A percentile compares a stretch with the other conserved stretches of the same genome.
These are phyloP conservation scores for Xestia c-nigrum DNA, from an alignment of 2,888 invertebrate species.

Conservation along the genomic window DNA sequence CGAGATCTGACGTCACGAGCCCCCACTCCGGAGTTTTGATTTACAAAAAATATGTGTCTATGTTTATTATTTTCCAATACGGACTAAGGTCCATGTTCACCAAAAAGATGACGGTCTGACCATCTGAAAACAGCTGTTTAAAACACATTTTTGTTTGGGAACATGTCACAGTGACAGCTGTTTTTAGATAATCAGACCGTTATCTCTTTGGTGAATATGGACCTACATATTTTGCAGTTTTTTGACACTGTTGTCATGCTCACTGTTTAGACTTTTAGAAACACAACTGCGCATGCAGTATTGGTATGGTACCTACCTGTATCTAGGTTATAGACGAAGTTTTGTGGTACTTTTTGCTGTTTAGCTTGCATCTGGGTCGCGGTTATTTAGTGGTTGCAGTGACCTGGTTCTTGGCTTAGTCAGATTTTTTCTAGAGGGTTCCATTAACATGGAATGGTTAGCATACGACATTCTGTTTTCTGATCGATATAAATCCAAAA, in stretches of 20 bases:
- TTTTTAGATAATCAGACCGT: too few relatives aligned
- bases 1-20: too few relatives aligned
- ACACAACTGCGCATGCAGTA: neutral
- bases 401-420: conserved; percentile 19
- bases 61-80: too few relatives aligned
- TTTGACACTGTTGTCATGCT: neutral
- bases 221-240: neutral
- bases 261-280: neutral
- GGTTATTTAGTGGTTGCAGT: conserved; percentile 11
- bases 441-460: neutral
- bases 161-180: too few relatives aligned
- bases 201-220: too few relatives aligned
- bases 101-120: too few relatives aligned
- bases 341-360: conserved; percentile 21
- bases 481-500: too few relatives aligned
- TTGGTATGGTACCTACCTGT: conserved; percentile 9
- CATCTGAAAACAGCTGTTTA: too few relatives aligned
- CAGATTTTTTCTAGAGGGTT: neutral
- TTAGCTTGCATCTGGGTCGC: conserved; percentile 44
- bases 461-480: neutral
- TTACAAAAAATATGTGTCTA: too few relatives aligned
- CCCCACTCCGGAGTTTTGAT: too few relatives aligned
- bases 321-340: conserved; percentile 45
- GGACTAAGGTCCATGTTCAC: too few relatives aligned
- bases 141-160: too few relatives aligned